These are phyloP conservation scores for Germaria angustata DNA, from an alignment of 2,888 invertebrate genomes.

Conservation along the genomic window DNA sequence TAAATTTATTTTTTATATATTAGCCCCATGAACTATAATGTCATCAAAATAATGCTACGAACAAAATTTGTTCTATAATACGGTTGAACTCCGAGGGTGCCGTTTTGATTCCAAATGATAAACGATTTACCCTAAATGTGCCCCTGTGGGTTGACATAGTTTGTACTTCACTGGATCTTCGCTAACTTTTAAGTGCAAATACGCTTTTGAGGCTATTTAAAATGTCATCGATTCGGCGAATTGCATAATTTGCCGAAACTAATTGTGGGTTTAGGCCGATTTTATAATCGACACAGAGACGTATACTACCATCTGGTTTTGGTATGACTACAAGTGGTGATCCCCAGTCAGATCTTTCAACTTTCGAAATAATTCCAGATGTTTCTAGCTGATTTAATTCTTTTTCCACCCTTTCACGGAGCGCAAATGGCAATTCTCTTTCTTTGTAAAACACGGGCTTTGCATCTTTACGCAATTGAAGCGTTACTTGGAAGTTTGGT, in stretches of 20 bases:
- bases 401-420: constrained; percentile 22
- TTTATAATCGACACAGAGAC: constrained; percentile 48
- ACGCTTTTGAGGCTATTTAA: constrained; percentile 44
- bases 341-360: constrained; percentile 38
- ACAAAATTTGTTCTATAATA: constrained; percentile 50
- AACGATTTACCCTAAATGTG: neutral
- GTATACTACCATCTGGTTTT: constrained; percentile 11
- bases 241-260: neutral
- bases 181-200: constrained; percentile 47
- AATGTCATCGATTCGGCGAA: constrained; percentile 48
- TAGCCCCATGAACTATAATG: constrained; percentile 51
- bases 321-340: constrained; percentile 43
- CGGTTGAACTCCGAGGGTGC: constrained; percentile 52
- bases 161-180: constrained; percentile 45
- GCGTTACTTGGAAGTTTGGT: constrained; percentile 25
- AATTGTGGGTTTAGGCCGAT: constrained; percentile 17
- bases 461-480: constrained; percentile 26
- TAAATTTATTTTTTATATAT: constrained; percentile 58
- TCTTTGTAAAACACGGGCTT: constrained; percentile 38
- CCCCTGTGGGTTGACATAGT: constrained; percentile 30
- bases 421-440: constrained; percentile 41
- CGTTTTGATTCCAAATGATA: constrained; percentile 50
- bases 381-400: constrained; percentile 21
- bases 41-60: constrained; percentile 61
- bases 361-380: constrained; percentile 37